Conservation (phyloP, 2,113 vertebrate species). For the Diphyllodes magnificus region DNA sequence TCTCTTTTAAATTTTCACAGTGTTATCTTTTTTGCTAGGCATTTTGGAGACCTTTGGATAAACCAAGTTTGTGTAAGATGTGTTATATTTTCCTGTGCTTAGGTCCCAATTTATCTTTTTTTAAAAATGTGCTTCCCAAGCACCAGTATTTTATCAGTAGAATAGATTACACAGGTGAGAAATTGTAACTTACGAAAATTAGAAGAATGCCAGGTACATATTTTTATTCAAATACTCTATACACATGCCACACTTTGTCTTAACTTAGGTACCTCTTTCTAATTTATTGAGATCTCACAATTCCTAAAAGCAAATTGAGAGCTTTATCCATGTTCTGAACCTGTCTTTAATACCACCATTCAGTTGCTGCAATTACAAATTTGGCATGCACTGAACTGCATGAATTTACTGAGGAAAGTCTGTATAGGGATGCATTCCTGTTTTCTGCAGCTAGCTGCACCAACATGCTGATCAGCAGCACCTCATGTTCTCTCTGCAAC, state of each 20-base stretch:
- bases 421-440: background rate
- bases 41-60: background rate
- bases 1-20: background rate
- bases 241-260: background rate
- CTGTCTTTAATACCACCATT: background rate
- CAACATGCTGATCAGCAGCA: background rate
- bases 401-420: background rate
- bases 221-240: background rate
- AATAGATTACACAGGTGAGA: background rate
- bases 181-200: background rate
- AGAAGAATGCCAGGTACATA: background rate
- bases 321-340: rapidly evolving
- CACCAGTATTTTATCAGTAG: background rate
- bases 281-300: background rate
- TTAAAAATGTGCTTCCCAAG: rapidly evolving
- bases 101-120: background rate
- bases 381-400: background rate
- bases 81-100: background rate
- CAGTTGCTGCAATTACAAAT: background rate
- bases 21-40: background rate
- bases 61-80: background rate
- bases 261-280: background rate
- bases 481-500: background rate
- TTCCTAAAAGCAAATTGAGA: background rate
- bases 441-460: background rate